Conservation (phyloP, 2,797 vertebrate genomes). For the Hapalemur alaotrensis region DNA sequence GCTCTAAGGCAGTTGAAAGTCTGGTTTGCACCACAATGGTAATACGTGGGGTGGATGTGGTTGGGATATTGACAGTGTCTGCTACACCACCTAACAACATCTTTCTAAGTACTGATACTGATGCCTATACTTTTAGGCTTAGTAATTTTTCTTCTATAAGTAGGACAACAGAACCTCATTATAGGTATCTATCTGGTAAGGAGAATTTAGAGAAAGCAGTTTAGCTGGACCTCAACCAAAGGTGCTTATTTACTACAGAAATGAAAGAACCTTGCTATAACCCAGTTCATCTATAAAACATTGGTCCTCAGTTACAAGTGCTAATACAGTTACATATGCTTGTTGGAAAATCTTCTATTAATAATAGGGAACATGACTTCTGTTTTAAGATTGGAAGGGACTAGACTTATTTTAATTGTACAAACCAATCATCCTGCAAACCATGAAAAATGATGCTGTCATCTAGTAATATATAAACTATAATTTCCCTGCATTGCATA, state of each 20-base stretch:
- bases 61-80: not conserved
- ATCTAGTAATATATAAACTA: slow-evolving; percentile 43
- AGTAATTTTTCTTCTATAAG: not conserved
- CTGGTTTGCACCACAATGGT: not conserved
- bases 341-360: slow-evolving; percentile 41
- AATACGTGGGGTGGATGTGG: not conserved
- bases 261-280: not conserved
- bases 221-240: not conserved
- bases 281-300: slow-evolving; percentile 29
- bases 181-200: not conserved
- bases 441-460: slow-evolving; percentile 63
- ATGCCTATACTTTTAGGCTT: not conserved
- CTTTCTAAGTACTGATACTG: not conserved
- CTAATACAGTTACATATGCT: slow-evolving; percentile 19
- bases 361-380: slow-evolving; percentile 24
- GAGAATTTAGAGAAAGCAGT: not conserved
- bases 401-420: slow-evolving; percentile 49
- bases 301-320: slow-evolving; percentile 39
- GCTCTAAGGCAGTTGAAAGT: not conserved
- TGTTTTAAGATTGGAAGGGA: slow-evolving; percentile 54
- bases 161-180: not conserved
- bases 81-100: not conserved
- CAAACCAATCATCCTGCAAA: slow-evolving; percentile 54
- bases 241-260: slow-evolving; percentile 30
- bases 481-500: slow-evolving; percentile 56